Conservation (phyloP, 1,140 invertebrate species). For the Eciton burchellii region DNA sequence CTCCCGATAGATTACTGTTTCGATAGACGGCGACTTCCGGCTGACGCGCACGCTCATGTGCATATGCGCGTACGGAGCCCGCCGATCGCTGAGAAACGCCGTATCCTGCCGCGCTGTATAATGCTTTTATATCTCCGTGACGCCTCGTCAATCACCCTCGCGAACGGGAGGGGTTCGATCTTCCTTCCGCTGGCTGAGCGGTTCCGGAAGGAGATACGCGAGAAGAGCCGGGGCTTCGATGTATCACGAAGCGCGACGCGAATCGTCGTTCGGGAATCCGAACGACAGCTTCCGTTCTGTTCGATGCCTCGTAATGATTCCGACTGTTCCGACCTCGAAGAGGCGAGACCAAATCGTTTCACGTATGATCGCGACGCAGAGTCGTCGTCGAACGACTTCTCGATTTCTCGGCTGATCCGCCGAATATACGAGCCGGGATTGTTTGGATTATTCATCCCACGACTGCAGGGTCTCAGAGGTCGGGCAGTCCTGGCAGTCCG, state of each 20-base stretch:
- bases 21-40: constrained; percentile 14
- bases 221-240: background rate
- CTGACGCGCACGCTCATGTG: background rate
- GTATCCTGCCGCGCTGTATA: constrained; percentile 29
- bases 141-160: constrained; percentile 44
- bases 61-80: background rate
- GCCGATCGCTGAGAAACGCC: background rate
- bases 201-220: constrained; percentile 17
- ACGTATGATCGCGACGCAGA: too few species aligned
- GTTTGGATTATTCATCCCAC: too few species aligned
- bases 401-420: too few species aligned
- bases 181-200: constrained; percentile 30
- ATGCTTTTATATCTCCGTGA: constrained; percentile 55
- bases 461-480: too few species aligned
- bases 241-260: constrained; percentile 2
- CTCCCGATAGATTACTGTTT: background rate
- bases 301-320: background rate
- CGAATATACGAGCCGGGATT: too few species aligned
- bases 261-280: too few species aligned
- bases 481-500: too few species aligned
- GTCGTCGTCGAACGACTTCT: too few species aligned
- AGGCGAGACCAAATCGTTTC: background rate
- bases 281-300: background rate
- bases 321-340: background rate
- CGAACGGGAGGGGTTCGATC: constrained; percentile 37